Conservation (phyloP, 2,797 vertebrate species). For the Distichodus sexfasciatus region DNA sequence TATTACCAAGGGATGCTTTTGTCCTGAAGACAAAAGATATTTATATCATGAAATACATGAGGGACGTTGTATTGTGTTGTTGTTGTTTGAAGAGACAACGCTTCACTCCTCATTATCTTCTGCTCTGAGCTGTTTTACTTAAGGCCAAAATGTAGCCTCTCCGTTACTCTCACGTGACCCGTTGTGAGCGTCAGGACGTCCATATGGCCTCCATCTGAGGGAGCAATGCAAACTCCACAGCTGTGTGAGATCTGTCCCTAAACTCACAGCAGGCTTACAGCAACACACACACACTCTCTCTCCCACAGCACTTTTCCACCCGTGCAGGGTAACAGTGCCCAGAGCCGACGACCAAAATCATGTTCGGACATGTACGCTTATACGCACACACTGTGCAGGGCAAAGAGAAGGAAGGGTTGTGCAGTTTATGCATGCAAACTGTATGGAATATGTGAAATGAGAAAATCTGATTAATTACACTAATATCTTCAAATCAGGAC, state of each 20-base stretch:
- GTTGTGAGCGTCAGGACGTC: slow-evolving; percentile 18
- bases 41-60: too few relatives aligned
- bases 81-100: too few relatives aligned
- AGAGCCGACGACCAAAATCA: slow-evolving; percentile 1
- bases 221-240: slow-evolving; percentile 52
- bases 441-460: too few relatives aligned
- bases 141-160: not conserved
- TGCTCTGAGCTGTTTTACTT: not conserved
- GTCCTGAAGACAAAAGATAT: too few relatives aligned
- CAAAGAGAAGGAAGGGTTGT: not conserved
- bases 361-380: slow-evolving; percentile 13
- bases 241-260: slow-evolving; percentile 54
- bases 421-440: not conserved
- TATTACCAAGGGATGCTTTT: too few relatives aligned
- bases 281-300: slow-evolving; percentile 20
- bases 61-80: too few relatives aligned
- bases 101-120: not conserved
- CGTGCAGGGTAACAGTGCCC: slow-evolving; percentile 5
- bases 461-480: too few relatives aligned
- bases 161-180: slow-evolving; percentile 21
- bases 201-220: slow-evolving; percentile 33
- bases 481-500: too few relatives aligned
- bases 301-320: not conserved
- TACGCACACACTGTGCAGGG: not conserved
- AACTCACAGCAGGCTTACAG: slow-evolving; percentile 9